These are phyloP conservation scores for Calyptomena viridis DNA, from an alignment of 2,113 vertebrate genomes.

Conservation along the genomic window DNA sequence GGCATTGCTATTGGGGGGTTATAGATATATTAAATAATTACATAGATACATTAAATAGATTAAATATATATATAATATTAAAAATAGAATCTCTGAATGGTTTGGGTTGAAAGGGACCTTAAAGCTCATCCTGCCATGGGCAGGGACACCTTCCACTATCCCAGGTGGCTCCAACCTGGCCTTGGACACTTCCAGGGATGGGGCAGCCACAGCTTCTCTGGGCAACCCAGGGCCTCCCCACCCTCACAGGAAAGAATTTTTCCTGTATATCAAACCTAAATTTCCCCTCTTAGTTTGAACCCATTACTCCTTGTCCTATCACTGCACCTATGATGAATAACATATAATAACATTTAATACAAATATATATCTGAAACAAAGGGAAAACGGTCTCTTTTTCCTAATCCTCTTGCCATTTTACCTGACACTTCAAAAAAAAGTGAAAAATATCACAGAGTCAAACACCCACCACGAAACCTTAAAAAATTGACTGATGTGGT, in stretches of 20 bases:
- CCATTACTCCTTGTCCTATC: background rate
- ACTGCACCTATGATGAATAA: background rate
- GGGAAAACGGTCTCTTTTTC: background rate
- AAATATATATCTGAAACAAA: background rate
- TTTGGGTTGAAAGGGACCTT: background rate
- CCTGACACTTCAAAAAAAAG: background rate
- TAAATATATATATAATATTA: background rate
- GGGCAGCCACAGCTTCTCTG: background rate
- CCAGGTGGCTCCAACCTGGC: background rate
- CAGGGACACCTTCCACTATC: background rate
- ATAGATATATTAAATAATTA: no score
- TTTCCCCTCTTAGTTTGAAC: background rate
- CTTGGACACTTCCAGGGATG: background rate
- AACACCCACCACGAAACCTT: background rate
- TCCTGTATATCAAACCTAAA: background rate
- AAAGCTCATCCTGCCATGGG: background rate
- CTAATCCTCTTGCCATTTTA: slow-evolving; percentile 2
- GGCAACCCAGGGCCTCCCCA: background rate
- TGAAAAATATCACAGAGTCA: background rate
- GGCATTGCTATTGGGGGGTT: background rate
- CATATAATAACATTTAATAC: background rate
- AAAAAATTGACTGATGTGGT: background rate
- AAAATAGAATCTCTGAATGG: background rate
- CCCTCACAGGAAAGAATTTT: background rate
- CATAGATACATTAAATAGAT: background rate